Evolutionary conservation across 2,888 invertebrate species (phyloP).

Genomic region (Caenorhabditis panamensis): DNA sequence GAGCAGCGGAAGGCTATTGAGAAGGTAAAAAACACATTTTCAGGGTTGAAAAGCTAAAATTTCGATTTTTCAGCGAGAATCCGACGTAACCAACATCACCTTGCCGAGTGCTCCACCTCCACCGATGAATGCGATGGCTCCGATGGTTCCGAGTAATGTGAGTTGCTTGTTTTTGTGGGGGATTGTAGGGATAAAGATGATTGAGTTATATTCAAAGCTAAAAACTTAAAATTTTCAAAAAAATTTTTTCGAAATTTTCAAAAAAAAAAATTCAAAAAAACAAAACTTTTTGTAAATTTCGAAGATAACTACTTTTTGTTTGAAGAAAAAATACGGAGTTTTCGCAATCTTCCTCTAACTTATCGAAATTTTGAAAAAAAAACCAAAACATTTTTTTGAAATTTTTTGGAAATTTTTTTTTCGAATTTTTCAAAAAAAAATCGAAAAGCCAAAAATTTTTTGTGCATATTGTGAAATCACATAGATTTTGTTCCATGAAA

Average conservation of each 20-base stretch:
- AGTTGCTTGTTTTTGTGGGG: no score
- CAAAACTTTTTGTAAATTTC: not conserved
- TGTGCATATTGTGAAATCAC: no score
- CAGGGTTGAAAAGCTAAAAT: not conserved
- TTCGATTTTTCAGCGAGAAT: conserved; percentile 25
- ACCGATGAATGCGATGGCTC: conserved; percentile 42
- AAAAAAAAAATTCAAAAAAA: not conserved
- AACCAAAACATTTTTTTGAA: no score
- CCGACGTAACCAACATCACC: conserved; percentile 30
- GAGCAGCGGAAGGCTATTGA: conserved; percentile 45
- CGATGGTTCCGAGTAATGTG: conserved; percentile 52
- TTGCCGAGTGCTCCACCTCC: conserved; percentile 29
- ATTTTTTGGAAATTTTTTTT: not conserved
- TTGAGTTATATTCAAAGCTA: not conserved
- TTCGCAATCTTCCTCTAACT: no score
- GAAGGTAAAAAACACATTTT: conserved; percentile 9
- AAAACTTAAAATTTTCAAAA: not conserved
- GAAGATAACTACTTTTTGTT: not conserved
- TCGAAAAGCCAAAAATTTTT: not conserved
- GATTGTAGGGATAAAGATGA: no score
- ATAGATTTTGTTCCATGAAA: no score
- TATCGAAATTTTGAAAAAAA: no score
- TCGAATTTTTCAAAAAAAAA: not conserved
- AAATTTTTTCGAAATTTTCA: not conserved
- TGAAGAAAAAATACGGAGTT: no score